Evolutionary conservation across 2,888 invertebrate genomes (phyloP), one percentile per base, ranked within the genome.

Genomic region (Lasioglossum leucozonium): DNA sequence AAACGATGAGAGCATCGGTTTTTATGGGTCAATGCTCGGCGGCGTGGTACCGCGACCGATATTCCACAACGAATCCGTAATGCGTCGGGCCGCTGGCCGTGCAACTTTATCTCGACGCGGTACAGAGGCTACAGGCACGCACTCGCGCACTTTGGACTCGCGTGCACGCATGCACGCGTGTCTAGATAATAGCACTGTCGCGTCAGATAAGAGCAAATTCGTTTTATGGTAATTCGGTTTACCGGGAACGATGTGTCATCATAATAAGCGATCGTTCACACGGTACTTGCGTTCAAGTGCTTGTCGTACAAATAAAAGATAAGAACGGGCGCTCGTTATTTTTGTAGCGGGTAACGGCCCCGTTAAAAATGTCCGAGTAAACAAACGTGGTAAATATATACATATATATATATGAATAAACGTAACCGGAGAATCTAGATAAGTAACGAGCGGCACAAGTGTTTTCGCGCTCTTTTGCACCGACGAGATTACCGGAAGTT

Each of bases 401-500:
- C n/a, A 67, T 67, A 22, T 18, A 30, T 8, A 67, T 37, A 22
- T 30, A 30, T 8, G 11, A 30, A 30, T 30, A 10, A 37, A 37
- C 4, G 16, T 30, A 30, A 18, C 10, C 37, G 37, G 10, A 22
- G 22, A 34, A 34, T 69, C 5, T 18, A 5, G 69, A n/a, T 11
- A 40, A 11, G 37, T 2, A n/a, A 40, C 40, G 34, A 10, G 22
- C n/a, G 72, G 34, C 1, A 22, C 42, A 11, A 78, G 82, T 44
- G 58, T 69, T 67, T 72, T 72, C 77, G 62, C 62, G 82, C 55
- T 75, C 71, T 67, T 79, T 76, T 42, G 76, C 76, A 74, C 77
- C 80, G 55, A 77, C 67, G 77, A 82, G 87, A 89, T 77, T 72
- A n/a, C 76, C 88, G 81, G 87, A 89, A 88, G 77, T 75, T 22